Evolutionary conservation across 2,888 invertebrate genomes (phyloP).

Genomic region (Brenthis hecate): DNA sequence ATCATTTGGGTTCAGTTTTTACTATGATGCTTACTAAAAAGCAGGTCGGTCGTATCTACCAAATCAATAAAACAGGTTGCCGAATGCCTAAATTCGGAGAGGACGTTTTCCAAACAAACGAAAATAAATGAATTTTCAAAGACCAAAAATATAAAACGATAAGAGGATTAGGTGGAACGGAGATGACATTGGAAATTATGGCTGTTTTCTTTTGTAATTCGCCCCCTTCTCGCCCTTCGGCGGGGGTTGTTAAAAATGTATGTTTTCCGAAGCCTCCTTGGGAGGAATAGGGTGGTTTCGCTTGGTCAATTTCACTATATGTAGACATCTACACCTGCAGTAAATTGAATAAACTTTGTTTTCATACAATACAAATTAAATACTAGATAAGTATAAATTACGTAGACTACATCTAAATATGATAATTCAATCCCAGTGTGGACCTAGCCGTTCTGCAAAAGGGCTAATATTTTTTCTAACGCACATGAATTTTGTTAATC

Average conservation of each 20-base stretch:
- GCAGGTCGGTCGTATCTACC: slow-evolving; percentile 39
- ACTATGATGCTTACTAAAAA: slow-evolving; percentile 30
- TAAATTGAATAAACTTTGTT: slow-evolving; percentile 5
- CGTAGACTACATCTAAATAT: neutral
- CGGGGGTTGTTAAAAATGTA: slow-evolving; percentile 77
- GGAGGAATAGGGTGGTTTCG: slow-evolving; percentile 50
- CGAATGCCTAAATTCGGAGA: slow-evolving; percentile 50
- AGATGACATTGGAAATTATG: slow-evolving; percentile 83
- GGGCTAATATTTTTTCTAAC: too few species aligned
- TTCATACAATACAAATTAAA: neutral
- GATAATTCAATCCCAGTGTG: too few species aligned
- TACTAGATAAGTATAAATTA: neutral
- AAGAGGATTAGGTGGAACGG: slow-evolving; percentile 82
- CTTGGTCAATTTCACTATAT: slow-evolving; percentile 57
- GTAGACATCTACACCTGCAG: slow-evolving; percentile 36
- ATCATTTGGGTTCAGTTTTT: slow-evolving; percentile 32
- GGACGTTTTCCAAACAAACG: slow-evolving; percentile 77
- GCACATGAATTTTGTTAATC: too few species aligned
- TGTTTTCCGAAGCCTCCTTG: slow-evolving; percentile 62
- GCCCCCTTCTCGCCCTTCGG: slow-evolving; percentile 71
- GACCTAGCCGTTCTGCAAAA: too few species aligned
- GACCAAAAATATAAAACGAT: slow-evolving; percentile 80
- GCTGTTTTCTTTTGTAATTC: slow-evolving; percentile 82
- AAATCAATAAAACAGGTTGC: slow-evolving; percentile 61
- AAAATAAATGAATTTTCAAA: slow-evolving; percentile 82